Conservation (phyloP, 2,888 invertebrate species). For the Lasius fuliginosus region DNA sequence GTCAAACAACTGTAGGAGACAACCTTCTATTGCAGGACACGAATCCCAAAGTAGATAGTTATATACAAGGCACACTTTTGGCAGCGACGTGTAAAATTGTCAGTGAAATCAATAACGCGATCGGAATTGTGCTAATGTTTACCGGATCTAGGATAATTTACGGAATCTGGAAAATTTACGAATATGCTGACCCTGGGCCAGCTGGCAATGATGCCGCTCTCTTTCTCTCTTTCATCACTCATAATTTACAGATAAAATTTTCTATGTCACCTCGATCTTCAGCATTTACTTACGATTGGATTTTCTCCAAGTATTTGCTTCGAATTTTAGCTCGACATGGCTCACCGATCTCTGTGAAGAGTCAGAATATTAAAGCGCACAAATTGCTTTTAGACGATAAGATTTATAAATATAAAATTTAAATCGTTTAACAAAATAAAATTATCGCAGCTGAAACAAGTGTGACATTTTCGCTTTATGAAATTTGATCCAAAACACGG, state of each 20-base stretch:
- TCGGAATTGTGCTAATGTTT: conserved; percentile 43
- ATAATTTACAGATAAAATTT: conserved; percentile 30
- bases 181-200: conserved; percentile 30
- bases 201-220: background rate
- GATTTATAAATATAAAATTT: background rate
- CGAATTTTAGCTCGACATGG: conserved; percentile 16
- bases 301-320: conserved; percentile 34
- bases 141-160: background rate
- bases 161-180: background rate
- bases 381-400: background rate
- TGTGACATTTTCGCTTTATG: background rate
- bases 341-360: background rate
- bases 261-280: background rate
- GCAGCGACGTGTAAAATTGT: conserved; percentile 19
- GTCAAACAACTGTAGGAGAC: conserved; percentile 18
- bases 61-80: conserved; percentile 16
- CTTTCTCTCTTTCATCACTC: background rate
- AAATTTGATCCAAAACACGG: background rate
- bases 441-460: background rate
- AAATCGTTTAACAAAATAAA: background rate
- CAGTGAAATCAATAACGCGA: conserved; percentile 22
- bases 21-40: background rate
- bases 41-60: background rate
- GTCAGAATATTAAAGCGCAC: background rate
- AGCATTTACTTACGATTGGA: background rate